A percentile compares a stretch with the other conserved stretches of the same genome.
phyloP scores from a whole-genome alignment of 2,888 invertebrate genomes.

The Steromphala cineraria region DNA sequence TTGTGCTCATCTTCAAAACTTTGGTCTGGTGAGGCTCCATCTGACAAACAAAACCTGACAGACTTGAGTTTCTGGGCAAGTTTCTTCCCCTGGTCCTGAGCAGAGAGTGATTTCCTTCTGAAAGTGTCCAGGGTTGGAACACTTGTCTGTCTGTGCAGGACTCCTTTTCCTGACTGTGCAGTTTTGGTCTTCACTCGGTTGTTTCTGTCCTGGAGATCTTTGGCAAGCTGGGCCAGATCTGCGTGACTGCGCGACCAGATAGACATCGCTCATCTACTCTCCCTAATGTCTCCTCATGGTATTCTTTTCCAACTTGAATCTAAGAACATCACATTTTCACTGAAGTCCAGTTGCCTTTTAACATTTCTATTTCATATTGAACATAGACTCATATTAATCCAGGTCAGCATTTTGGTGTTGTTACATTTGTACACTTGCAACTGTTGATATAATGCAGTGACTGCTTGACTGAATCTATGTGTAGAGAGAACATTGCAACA shows the following conservation, averaged over 20 bases:
- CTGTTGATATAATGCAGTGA: too few species aligned
- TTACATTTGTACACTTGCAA: too few species aligned
- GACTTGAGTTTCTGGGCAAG: not conserved
- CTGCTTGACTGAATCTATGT: too few species aligned
- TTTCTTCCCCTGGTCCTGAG: not conserved
- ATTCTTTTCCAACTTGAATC: too few species aligned
- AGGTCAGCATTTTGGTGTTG: too few species aligned
- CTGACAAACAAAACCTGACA: not conserved
- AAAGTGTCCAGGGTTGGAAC: not conserved
- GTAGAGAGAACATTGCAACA: too few species aligned
- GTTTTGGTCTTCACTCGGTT: not conserved
- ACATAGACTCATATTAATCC: too few species aligned
- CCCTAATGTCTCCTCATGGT: not conserved
- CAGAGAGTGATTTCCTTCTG: not conserved
- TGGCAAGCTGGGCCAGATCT: constrained; percentile 37
- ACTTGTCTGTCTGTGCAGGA: not conserved
- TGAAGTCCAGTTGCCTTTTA: too few species aligned
- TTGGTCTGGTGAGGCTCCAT: not conserved
- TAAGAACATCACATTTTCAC: too few species aligned
- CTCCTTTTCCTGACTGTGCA: not conserved
- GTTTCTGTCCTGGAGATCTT: constrained; percentile 33
- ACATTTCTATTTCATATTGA: too few species aligned
- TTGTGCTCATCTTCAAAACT: not conserved
- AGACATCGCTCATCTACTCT: constrained; percentile 32
- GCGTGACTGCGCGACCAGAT: constrained; percentile 42